Conservation (phyloP, 1,140 invertebrate species). For the Lethrus apterus region DNA sequence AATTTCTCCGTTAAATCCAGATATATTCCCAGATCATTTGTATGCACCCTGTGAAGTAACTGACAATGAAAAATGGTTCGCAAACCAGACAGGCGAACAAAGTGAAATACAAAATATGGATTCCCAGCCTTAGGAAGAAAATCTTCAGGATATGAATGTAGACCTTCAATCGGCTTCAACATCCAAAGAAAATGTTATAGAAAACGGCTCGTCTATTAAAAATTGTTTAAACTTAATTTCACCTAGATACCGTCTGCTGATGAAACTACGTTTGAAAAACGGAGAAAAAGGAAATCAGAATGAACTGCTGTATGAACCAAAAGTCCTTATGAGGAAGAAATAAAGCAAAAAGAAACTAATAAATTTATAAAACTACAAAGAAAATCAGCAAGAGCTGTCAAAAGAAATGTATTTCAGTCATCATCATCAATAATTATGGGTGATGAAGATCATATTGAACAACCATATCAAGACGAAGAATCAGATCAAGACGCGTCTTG, state of each 20-base stretch:
- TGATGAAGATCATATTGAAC: background rate
- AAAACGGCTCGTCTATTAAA: background rate
- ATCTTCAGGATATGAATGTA: background rate
- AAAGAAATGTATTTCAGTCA: background rate
- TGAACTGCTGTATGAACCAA: background rate
- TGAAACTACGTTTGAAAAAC: too few species aligned
- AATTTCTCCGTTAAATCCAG: constrained; percentile 7
- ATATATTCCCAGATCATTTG: constrained; percentile 3
- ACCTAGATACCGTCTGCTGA: constrained; percentile 1
- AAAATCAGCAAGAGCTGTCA: constrained; percentile 1
- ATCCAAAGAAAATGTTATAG: background rate
- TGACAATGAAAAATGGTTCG: constrained; percentile 10
- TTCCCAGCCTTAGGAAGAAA: background rate
- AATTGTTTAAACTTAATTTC: background rate
- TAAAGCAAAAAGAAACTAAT: background rate
- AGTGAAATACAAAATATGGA: background rate
- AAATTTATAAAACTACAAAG: background rate
- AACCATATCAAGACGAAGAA: background rate
- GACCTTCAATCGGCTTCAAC: constrained; percentile 2
- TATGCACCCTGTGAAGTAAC: constrained; percentile 13
- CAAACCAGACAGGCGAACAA: background rate
- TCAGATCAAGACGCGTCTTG: background rate
- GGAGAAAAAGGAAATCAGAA: too few species aligned
- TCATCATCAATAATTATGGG: background rate
- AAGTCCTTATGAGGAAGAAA: background rate